A percentile compares a stretch with the other conserved stretches of the same genome.
phyloP scores from a whole-genome alignment of 2,888 invertebrate species.

The Pollenia griseotomentosa region DNA sequence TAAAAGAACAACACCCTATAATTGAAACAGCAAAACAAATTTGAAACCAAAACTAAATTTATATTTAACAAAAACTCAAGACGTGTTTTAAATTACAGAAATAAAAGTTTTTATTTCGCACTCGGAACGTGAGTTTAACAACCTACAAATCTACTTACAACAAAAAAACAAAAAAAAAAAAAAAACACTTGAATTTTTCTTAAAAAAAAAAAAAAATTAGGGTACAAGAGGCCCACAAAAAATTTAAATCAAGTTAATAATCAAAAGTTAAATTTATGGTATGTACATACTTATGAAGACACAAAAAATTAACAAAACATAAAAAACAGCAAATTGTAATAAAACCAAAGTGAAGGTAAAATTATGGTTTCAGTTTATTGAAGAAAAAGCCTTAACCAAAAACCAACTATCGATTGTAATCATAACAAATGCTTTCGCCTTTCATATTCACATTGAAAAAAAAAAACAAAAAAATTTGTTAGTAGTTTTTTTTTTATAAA shows the following conservation, averaged over 20 bases:
- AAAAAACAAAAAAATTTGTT: conserved; percentile 46
- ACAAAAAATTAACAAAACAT: not conserved
- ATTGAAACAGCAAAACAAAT: conserved; percentile 54
- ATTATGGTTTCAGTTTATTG: conserved; percentile 45
- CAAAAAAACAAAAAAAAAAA: not conserved
- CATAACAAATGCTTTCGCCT: conserved; percentile 68
- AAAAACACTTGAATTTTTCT: conserved; percentile 33
- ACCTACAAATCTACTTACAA: conserved; percentile 61
- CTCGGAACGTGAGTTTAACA: conserved; percentile 66
- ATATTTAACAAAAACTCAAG: conserved; percentile 43
- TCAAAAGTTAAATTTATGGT: conserved; percentile 29
- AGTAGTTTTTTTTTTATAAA: conserved; percentile 2
- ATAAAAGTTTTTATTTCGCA: conserved; percentile 60
- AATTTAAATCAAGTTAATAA: conserved; percentile 52
- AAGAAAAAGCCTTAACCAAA: conserved; percentile 19
- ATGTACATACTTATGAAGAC: not conserved
- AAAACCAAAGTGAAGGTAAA: conserved; percentile 54
- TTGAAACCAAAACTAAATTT: conserved; percentile 12
- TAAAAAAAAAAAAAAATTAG: not conserved
- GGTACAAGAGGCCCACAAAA: conserved; percentile 46
- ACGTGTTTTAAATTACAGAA: conserved; percentile 62
- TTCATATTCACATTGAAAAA: conserved; percentile 62
- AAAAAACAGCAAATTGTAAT: not conserved
- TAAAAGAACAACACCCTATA: conserved; percentile 46
- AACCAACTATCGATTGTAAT: conserved; percentile 60